These are phyloP conservation scores for Xylota sylvarum DNA, from an alignment of 2,888 invertebrate genomes.

Conservation along the genomic window DNA sequence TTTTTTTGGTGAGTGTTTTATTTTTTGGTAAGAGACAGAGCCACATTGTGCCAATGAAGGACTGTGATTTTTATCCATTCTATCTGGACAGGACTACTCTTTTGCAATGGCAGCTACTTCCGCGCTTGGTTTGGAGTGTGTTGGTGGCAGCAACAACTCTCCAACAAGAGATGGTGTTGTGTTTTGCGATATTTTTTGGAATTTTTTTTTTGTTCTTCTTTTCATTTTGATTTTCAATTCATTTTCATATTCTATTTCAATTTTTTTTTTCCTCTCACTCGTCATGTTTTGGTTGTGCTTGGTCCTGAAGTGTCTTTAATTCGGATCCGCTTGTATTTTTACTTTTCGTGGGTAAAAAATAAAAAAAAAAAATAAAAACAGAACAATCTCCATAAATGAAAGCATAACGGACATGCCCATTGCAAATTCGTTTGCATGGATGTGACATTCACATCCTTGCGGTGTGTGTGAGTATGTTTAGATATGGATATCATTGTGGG, in stretches of 20 bases:
- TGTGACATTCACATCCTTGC: conserved; percentile 55
- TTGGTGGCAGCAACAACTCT: not conserved
- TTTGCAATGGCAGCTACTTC: conserved; percentile 47
- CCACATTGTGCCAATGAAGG: conserved; percentile 62
- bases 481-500: conserved; percentile 72
- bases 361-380: not conserved
- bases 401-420: conserved; percentile 60
- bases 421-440: conserved; percentile 56
- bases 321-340: conserved; percentile 37
- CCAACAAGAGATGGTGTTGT: conserved; percentile 43
- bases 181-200: conserved; percentile 65
- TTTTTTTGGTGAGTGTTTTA: conserved; percentile 37
- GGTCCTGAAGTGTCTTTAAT: conserved; percentile 51
- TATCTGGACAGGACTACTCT: conserved; percentile 22
- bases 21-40: conserved; percentile 26
- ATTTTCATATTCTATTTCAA: conserved; percentile 42
- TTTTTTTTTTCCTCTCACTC: conserved; percentile 20
- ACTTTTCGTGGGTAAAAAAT: not conserved
- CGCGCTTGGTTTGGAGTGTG: conserved; percentile 21
- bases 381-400: conserved; percentile 59
- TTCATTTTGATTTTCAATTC: conserved; percentile 64
- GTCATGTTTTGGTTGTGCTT: conserved; percentile 20
- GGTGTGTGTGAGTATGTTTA: conserved; percentile 36
- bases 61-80: conserved; percentile 58
- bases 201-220: conserved; percentile 24